These are phyloP conservation scores for Nemoura dubitans DNA, from an alignment of 2,888 invertebrate species.

Conservation along the genomic window DNA sequence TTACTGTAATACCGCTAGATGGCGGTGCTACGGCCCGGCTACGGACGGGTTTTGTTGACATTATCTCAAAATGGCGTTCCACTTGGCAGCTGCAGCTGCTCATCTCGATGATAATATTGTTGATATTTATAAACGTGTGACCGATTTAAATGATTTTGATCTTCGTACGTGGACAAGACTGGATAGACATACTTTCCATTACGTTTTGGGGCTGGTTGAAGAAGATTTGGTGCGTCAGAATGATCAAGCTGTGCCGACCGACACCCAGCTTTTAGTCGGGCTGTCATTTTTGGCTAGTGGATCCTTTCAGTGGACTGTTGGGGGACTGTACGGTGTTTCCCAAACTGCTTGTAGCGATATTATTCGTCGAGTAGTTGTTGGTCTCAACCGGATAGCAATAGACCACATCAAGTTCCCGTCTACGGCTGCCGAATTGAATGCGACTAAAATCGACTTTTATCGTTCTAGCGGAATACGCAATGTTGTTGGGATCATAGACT, in stretches of 20 bases:
- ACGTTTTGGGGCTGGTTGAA: not conserved
- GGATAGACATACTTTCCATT: not conserved
- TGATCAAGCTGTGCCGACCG: not conserved
- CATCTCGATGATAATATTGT: too few relatives aligned
- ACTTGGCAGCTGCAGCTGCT: too few relatives aligned
- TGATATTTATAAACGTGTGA: not conserved
- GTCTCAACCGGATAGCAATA: not conserved
- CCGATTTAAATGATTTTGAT: slow-evolving; percentile 9
- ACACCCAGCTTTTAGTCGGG: slow-evolving; percentile 19
- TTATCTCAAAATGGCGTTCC: too few relatives aligned
- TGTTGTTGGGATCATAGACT: slow-evolving; percentile 9
- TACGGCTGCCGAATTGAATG: slow-evolving; percentile 20
- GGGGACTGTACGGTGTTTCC: slow-evolving; percentile 5
- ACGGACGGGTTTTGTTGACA: too few relatives aligned
- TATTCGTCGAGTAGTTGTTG: slow-evolving; percentile 25
- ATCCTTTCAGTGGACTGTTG: slow-evolving; percentile 3
- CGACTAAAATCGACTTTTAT: slow-evolving; percentile 8
- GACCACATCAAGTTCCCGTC: slow-evolving; percentile 10
- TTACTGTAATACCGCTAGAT: too few relatives aligned
- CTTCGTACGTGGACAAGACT: not conserved
- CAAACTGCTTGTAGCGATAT: not conserved
- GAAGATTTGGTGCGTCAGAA: not conserved
- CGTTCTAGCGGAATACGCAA: not conserved
- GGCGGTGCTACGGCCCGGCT: too few relatives aligned
- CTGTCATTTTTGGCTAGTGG: slow-evolving; percentile 9